Conservation (phyloP, 2,888 invertebrate genomes). For the Pristionchus entomophagus region DNA sequence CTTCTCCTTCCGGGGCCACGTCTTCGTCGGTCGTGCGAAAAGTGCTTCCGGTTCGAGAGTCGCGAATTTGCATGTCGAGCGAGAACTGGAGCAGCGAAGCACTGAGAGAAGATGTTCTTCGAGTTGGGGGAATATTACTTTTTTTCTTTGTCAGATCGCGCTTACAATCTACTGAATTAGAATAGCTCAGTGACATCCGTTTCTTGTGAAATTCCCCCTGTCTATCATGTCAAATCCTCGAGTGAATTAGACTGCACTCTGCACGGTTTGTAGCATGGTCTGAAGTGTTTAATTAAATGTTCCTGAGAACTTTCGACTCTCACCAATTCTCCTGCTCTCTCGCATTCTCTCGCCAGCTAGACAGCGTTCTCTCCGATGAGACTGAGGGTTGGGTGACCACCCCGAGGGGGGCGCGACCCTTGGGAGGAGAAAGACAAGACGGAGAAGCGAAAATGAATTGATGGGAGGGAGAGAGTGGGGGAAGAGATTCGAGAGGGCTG, state of each 20-base stretch:
- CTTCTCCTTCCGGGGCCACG: not conserved
- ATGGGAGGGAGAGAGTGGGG: not conserved
- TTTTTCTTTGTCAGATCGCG: too few relatives aligned
- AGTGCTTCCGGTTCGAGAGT: not conserved
- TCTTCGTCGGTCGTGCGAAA: not conserved
- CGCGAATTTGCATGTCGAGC: not conserved
- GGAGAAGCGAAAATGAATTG: slow-evolving; percentile 25
- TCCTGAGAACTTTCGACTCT: not conserved
- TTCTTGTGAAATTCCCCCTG: slow-evolving; percentile 42
- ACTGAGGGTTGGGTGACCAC: not conserved
- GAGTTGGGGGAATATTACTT: not conserved
- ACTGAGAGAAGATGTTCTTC: not conserved
- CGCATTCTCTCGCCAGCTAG: slow-evolving; percentile 7
- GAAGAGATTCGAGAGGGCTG: not conserved
- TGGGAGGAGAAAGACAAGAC: slow-evolving; percentile 10
- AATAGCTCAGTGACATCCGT: not conserved
- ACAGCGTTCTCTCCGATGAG: not conserved
- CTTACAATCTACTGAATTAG: too few relatives aligned
- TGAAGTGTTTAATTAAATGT: slow-evolving; percentile 44
- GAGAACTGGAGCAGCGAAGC: not conserved
- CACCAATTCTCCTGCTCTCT: slow-evolving; percentile 30
- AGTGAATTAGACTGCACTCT: slow-evolving; percentile 23
- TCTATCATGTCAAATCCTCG: too few relatives aligned
- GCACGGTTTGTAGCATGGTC: not conserved
- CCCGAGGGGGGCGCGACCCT: not conserved